Base-by-base conservation (phyloP, 2,113 vertebrate genomes). In the Mirza zaza region DNA sequence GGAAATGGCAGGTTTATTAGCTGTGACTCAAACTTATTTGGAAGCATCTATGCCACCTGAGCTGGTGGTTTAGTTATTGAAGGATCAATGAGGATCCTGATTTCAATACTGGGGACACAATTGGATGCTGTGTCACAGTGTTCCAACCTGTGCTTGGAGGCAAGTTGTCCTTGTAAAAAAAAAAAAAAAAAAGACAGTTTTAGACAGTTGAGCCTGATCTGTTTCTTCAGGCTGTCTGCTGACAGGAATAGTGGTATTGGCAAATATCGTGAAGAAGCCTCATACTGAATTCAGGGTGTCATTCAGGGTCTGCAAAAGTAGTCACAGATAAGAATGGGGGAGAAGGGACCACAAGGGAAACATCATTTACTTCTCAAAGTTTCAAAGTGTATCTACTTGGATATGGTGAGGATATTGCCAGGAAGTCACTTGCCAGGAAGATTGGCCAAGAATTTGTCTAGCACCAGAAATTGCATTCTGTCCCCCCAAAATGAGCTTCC, bases 51-150 rank as follows among this genome's bases (percentile, higher is more conserved):
- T 6, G 73, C 34, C 45, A 13, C 8, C 23, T 2, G 34, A 79
- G 42, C n/a, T 34, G 15, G 34, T 8, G 45, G 52, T 13, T 68
- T n/a, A 61, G 48, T n/a, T 12, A 29, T 13, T 0, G 12, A 36
- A 27, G 34, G 55, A 13, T 45, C n/a, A 55, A 50, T 27, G 7
- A 0, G 34, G 20, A 39, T 4, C 61, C 45, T 5, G 11, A 48
- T 36, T 50, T 83, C 90, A 5, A 1, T 3, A 10, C 27, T 15
- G 15, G 13, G 55, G 70, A n/a, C 1, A 29, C 12, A 18, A 20
- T 8, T 25, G 0, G 65, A 48, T 1, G 23, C 8, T 3, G 6
- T 25, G 42, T 65, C 34, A 6, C 5, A 0, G 1, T 55, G 70
- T 45, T 39, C 67, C 0, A 1, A 50, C 67, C 20, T 0, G 17